These are phyloP conservation scores for Syncerus caffer DNA, from an alignment of 2,797 vertebrate species.

Conservation along the genomic window DNA sequence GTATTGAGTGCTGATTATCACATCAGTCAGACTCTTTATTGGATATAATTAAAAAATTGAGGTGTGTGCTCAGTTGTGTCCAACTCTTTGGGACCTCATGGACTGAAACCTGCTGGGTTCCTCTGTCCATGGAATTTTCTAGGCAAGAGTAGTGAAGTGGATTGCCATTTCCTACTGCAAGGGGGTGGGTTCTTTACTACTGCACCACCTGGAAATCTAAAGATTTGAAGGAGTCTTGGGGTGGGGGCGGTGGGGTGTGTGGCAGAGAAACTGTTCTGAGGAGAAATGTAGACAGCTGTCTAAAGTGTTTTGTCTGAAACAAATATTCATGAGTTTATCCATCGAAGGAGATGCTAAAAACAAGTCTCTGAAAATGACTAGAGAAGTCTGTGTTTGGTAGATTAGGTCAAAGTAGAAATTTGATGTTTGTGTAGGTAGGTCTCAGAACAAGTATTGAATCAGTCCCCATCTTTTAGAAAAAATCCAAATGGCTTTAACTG, in stretches of 20 bases:
- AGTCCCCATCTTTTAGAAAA: background rate
- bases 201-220: background rate
- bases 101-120: background rate
- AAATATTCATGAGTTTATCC: background rate
- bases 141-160: background rate
- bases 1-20: background rate
- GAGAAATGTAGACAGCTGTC: background rate
- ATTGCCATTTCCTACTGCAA: background rate
- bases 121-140: background rate
- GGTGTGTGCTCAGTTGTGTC: background rate
- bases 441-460: background rate
- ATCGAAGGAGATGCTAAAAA: background rate
- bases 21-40: background rate
- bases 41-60: background rate
- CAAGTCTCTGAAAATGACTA: background rate
- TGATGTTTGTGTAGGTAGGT: background rate
- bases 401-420: background rate
- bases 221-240: background rate
- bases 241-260: rapidly evolving
- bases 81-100: background rate
- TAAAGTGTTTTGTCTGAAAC: background rate
- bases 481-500: background rate
- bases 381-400: background rate
- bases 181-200: background rate
- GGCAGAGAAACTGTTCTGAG: background rate